Conservation (phyloP, 2,888 invertebrate genomes). For the Campoplex capitator region DNA sequence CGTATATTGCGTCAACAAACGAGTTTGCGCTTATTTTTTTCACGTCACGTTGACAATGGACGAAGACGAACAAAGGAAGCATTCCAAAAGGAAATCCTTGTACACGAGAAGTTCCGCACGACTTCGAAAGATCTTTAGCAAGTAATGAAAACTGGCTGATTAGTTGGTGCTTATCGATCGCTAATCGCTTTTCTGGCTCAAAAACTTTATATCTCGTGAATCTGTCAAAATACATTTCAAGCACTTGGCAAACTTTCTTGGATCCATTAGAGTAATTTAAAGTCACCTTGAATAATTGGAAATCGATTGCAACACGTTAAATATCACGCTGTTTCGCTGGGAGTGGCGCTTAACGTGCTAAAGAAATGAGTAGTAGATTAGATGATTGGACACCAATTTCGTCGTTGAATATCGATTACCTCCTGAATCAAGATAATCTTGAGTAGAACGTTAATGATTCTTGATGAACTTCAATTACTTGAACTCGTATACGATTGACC, state of each 20-base stretch:
- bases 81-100: slow-evolving; percentile 48
- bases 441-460: neutral
- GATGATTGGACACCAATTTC: neutral
- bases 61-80: slow-evolving; percentile 56
- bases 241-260: neutral
- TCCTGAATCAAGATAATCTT: neutral
- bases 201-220: neutral
- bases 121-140: neutral
- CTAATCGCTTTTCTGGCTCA: neutral
- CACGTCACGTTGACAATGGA: neutral
- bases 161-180: slow-evolving; percentile 6
- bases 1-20: slow-evolving; percentile 30
- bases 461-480: neutral
- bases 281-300: neutral
- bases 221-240: neutral
- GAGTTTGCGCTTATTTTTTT: neutral
- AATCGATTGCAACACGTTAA: neutral
- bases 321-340: neutral
- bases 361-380: neutral
- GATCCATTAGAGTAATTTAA: neutral
- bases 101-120: slow-evolving; percentile 12
- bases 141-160: neutral
- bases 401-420: neutral
- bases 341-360: neutral
- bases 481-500: neutral